These are phyloP conservation scores for Clytia hemisphaerica DNA, from an alignment of 30 jellyfish, hydroid and myxozoan species.

Conservation along the genomic window DNA sequence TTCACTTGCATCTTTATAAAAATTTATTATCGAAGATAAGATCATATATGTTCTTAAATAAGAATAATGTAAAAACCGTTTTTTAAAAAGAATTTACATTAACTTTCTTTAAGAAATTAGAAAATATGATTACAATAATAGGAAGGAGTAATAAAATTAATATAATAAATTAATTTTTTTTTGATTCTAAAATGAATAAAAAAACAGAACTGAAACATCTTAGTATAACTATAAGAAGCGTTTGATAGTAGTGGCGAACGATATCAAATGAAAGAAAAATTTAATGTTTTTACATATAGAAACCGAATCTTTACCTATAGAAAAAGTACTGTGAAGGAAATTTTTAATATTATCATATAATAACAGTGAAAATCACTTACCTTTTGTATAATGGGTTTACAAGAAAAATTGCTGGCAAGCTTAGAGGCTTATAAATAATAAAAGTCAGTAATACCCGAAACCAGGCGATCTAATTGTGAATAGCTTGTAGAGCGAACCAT, in stretches of 20 bases:
- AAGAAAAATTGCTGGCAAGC: slow-evolving; percentile 6
- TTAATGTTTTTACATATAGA: no score
- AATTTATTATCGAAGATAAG: neutral
- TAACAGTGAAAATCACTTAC: slow-evolving; percentile 1
- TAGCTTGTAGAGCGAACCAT: slow-evolving; percentile 19
- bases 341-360: neutral
- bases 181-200: neutral
- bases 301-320: no score
- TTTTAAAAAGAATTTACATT: neutral
- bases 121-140: neutral
- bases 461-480: slow-evolving; percentile 38
- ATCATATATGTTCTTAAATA: neutral
- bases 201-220: slow-evolving; percentile 10
- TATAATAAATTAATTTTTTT: neutral
- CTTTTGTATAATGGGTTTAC: slow-evolving; percentile 50
- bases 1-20: slow-evolving; percentile 14
- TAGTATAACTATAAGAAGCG: neutral
- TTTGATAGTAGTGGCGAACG: neutral
- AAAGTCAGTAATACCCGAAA: slow-evolving; percentile 35
- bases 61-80: neutral
- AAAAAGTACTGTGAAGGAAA: slow-evolving; percentile 37
- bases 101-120: neutral
- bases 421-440: slow-evolving; percentile 1
- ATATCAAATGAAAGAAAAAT: slow-evolving; percentile 16
- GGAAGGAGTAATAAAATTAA: neutral